phyloP scores from a whole-genome alignment of 2,797 vertebrate genomes.

The Crypturellus tataupa region DNA sequence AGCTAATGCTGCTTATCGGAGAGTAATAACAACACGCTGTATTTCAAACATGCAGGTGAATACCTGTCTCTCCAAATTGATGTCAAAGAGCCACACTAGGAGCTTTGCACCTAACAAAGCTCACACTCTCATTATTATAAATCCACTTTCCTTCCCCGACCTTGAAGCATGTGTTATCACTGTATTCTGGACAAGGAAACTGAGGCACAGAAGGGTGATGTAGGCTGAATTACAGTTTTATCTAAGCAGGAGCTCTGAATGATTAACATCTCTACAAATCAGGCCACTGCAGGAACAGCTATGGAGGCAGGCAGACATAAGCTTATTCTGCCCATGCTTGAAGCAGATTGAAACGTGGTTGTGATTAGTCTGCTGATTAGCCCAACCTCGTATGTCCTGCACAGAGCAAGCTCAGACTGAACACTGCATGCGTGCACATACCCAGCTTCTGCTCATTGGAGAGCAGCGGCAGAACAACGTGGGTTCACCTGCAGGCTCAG shows the following conservation, averaged over 20 bases:
- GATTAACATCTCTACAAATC: constrained; percentile 10
- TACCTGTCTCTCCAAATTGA: neutral
- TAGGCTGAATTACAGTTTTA: neutral
- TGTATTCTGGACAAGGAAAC: neutral
- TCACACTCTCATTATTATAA: neutral
- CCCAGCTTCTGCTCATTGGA: neutral
- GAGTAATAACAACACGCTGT: constrained; percentile 2
- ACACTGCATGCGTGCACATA: neutral
- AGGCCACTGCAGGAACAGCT: constrained; percentile 3
- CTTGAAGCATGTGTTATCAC: neutral
- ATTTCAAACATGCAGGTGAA: constrained; percentile 29
- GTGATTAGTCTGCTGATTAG: neutral
- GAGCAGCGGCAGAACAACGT: neutral
- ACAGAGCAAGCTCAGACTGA: neutral
- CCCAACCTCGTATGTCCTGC: neutral
- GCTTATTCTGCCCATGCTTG: neutral
- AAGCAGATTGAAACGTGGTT: constrained; percentile 4
- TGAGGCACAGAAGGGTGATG: neutral
- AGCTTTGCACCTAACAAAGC: neutral
- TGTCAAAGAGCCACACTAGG: neutral
- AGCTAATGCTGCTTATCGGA: constrained; percentile 47
- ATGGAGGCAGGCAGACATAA: neutral
- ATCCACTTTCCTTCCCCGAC: neutral
- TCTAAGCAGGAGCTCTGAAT: neutral
- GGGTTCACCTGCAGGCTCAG: neutral